These are phyloP conservation scores for Cyclophora punctaria DNA, from an alignment of 2,888 invertebrate species.

Conservation along the genomic window DNA sequence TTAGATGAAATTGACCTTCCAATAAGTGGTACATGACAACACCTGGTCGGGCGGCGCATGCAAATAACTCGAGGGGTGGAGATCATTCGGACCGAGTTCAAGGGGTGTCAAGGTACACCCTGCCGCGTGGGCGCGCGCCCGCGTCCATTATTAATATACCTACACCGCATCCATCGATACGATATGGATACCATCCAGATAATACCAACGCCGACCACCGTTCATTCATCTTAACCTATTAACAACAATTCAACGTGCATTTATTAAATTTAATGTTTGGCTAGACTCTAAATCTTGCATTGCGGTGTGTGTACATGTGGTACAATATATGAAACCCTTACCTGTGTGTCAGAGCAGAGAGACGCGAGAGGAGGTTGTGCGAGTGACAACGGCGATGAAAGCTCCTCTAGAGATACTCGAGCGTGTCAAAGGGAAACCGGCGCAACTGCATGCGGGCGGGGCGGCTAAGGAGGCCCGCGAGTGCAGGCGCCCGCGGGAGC, in stretches of 20 bases:
- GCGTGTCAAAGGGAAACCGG: conserved; percentile 13
- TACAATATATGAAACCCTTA: too few relatives aligned
- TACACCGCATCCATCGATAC: conserved; percentile 16
- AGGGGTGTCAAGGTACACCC: conserved; percentile 43
- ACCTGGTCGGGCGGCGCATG: conserved; percentile 31
- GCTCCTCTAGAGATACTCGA: conserved; percentile 14
- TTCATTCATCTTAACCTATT: too few relatives aligned
- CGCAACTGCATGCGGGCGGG: conserved; percentile 26
- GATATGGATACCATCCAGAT: too few relatives aligned
- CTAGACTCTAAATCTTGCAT: too few relatives aligned
- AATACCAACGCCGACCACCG: too few relatives aligned
- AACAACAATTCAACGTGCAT: too few relatives aligned
- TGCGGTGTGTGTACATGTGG: too few relatives aligned
- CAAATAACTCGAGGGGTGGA: conserved; percentile 25
- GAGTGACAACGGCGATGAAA: background rate
- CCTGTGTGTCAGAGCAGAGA: too few relatives aligned
- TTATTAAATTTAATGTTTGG: too few relatives aligned
- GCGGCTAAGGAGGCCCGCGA: conserved; percentile 10
- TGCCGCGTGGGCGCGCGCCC: conserved; percentile 17
- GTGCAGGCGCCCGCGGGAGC: conserved; percentile 21
- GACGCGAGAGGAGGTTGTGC: background rate
- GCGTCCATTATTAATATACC: conserved; percentile 41
- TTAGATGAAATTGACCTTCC: conserved; percentile 29
- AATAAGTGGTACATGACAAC: conserved; percentile 31
- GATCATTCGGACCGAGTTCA: conserved; percentile 26